Evolutionary conservation across 2,113 vertebrate genomes (phyloP).

Genomic region (Myrmecobius fasciatus): DNA sequence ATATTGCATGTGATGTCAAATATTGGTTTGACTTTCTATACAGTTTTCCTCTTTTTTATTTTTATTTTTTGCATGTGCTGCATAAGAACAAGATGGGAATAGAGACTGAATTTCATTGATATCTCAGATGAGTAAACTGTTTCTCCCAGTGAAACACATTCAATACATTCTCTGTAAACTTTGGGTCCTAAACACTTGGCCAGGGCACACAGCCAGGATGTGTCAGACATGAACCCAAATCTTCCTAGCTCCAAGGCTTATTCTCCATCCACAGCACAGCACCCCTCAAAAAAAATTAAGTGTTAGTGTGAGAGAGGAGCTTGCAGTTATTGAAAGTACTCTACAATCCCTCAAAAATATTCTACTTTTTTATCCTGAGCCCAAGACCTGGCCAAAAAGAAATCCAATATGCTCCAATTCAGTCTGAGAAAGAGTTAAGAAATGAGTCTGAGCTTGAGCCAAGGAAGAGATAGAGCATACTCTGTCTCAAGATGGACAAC

Average conservation of each 20-base stretch:
- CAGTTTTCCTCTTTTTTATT: background rate
- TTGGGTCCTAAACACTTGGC: too few species aligned
- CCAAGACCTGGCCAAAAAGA: background rate
- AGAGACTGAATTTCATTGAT: background rate
- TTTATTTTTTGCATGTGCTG: background rate
- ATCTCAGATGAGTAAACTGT: too few species aligned
- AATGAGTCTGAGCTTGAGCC: background rate
- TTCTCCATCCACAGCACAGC: background rate
- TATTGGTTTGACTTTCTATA: background rate
- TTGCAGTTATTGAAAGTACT: background rate
- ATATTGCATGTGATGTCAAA: background rate
- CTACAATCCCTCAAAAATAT: background rate
- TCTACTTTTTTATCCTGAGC: background rate
- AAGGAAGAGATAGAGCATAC: background rate
- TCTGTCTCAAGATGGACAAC: background rate
- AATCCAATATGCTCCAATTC: background rate
- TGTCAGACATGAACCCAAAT: too few species aligned
- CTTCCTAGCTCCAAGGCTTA: too few species aligned
- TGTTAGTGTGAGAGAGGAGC: background rate
- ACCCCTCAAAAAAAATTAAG: background rate
- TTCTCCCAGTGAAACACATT: too few species aligned
- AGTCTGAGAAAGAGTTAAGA: background rate
- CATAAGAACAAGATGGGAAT: background rate
- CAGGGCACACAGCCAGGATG: too few species aligned
- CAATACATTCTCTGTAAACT: too few species aligned